A percentile compares a stretch with the other conserved stretches of the same genome.
These are phyloP conservation scores for Rhinophrynus dorsalis DNA, from an alignment of 2,797 vertebrate species.

Conservation along the genomic window DNA sequence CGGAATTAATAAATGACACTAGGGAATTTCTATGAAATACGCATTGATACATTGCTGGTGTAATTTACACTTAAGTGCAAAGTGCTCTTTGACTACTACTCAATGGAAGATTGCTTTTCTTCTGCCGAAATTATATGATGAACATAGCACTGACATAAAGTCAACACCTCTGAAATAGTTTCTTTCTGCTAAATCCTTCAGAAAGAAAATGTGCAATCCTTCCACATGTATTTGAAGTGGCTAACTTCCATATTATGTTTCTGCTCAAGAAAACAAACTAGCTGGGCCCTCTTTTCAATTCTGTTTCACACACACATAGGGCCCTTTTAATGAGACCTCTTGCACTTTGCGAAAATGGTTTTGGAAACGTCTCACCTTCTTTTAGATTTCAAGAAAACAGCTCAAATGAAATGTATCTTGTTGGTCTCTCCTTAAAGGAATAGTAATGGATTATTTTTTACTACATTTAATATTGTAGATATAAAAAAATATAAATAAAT, in stretches of 20 bases:
- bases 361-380: slow-evolving; percentile 17
- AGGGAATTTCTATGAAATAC: slow-evolving; percentile 44
- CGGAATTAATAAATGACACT: slow-evolving; percentile 50
- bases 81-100: slow-evolving; percentile 49
- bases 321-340: slow-evolving; percentile 24
- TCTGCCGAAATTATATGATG: slow-evolving; percentile 37
- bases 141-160: slow-evolving; percentile 45
- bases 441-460: too few species aligned
- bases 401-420: background rate
- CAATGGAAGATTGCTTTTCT: slow-evolving; percentile 50
- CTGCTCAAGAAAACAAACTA: slow-evolving; percentile 35
- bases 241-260: slow-evolving; percentile 42
- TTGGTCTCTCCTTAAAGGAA: background rate
- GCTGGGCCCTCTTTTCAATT: slow-evolving; percentile 10
- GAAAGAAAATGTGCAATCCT: slow-evolving; percentile 31
- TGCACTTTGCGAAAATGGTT: slow-evolving; percentile 31
- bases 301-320: slow-evolving; percentile 15
- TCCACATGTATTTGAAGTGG: slow-evolving; percentile 22
- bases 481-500: too few species aligned
- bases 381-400: slow-evolving; percentile 1
- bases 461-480: too few species aligned
- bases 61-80: slow-evolving; percentile 53
- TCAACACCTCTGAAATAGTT: slow-evolving; percentile 47
- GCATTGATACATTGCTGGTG: slow-evolving; percentile 51
- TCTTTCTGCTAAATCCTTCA: slow-evolving; percentile 43